Conservation (phyloP, 2,888 invertebrate species). For the Phyllotreta cruciferae region DNA sequence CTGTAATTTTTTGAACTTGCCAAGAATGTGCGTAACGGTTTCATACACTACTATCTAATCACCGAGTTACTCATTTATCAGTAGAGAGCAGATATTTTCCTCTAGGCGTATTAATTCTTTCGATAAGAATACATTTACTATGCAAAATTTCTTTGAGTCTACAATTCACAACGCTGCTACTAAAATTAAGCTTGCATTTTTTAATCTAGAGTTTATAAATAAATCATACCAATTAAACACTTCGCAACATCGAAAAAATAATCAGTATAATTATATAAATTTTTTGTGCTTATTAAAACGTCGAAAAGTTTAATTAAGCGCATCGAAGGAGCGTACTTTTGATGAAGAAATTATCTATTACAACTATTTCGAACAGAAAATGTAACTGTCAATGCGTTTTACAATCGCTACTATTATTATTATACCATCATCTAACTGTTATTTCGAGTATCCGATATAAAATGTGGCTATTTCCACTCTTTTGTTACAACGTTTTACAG, state of each 20-base stretch:
- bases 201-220: no score
- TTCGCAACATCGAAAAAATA: no score
- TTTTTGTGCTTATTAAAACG: no score
- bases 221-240: no score
- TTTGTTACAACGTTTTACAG: slow-evolving; percentile 9
- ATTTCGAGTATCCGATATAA: slow-evolving; percentile 6
- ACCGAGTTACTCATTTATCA: slow-evolving; percentile 6
- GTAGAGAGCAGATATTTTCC: not conserved
- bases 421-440: slow-evolving; percentile 3
- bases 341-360: not conserved
- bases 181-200: no score
- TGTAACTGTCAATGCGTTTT: slow-evolving; percentile 9
- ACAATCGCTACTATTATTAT: slow-evolving; percentile 2
- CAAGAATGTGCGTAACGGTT: slow-evolving; percentile 28
- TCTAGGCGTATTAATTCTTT: no score
- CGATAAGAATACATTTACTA: no score
- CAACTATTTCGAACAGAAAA: not conserved
- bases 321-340: no score
- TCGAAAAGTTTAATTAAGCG: no score
- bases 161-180: no score
- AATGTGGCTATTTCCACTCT: slow-evolving; percentile 2
- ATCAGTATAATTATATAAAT: no score
- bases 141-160: no score
- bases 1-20: slow-evolving; percentile 24
- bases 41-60: slow-evolving; percentile 12